A percentile compares a stretch with the other conserved stretches of the same genome.
These are phyloP conservation scores for Bombus picipes DNA, from an alignment of 1,140 invertebrate species.

Conservation along the genomic window DNA sequence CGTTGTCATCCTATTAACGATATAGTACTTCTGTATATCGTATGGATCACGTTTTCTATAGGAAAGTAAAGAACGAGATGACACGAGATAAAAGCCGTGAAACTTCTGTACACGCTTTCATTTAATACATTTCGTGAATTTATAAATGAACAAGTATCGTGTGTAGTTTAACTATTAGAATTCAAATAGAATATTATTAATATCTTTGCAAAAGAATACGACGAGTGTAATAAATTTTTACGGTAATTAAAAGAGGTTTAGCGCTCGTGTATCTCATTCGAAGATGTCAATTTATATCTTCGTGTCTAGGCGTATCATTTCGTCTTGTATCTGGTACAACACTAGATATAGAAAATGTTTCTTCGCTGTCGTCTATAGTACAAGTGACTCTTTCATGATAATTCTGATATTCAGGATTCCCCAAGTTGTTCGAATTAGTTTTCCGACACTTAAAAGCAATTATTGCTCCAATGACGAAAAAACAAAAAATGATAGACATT, in stretches of 20 bases:
- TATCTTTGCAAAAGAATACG: neutral
- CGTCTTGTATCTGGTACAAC: neutral
- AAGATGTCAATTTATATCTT: slow-evolving; percentile 21
- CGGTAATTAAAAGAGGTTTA: neutral
- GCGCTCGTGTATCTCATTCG: neutral
- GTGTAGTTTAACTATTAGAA: too few relatives aligned
- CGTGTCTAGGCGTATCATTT: neutral
- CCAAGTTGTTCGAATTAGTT: neutral
- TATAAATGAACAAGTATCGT: too few relatives aligned
- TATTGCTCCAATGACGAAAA: slow-evolving; percentile 54
- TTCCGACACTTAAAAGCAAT: slow-evolving; percentile 36
- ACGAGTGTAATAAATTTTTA: neutral
- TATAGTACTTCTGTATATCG: slow-evolving; percentile 23
- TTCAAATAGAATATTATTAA: neutral
- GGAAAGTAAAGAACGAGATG: slow-evolving; percentile 5
- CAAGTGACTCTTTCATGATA: neutral
- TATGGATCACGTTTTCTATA: slow-evolving; percentile 6
- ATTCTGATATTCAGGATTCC: neutral
- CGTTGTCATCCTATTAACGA: slow-evolving; percentile 2
- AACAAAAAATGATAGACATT: slow-evolving; percentile 52
- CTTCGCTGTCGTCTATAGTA: neutral
- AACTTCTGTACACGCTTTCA: neutral
- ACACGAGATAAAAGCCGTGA: neutral
- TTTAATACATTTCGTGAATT: neutral
- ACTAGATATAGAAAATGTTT: neutral